These are phyloP conservation scores for Acanthochromis polyacanthus DNA, from an alignment of 2,113 vertebrate genomes.

Conservation along the genomic window DNA sequence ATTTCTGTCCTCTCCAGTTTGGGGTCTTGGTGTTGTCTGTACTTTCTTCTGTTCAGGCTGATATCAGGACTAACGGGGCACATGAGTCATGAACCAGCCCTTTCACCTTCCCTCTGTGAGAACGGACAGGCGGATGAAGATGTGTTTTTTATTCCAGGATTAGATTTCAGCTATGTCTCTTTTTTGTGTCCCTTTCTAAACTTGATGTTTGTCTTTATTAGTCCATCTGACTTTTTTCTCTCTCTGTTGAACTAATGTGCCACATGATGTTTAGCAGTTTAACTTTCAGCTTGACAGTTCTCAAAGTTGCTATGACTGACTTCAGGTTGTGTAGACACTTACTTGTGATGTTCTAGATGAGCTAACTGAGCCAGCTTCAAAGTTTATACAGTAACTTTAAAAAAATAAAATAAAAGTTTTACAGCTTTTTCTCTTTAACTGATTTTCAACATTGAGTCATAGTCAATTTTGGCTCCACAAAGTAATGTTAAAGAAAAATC, in stretches of 20 bases:
- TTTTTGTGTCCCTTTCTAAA: conserved; percentile 28
- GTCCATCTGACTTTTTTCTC: background rate
- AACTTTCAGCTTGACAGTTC: background rate
- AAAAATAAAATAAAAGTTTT: no score
- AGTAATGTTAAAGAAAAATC: no score
- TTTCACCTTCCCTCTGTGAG: conserved; percentile 68
- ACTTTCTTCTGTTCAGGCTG: conserved; percentile 15
- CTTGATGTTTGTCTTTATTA: conserved; percentile 22
- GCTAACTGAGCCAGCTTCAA: no score
- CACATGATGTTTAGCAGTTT: background rate
- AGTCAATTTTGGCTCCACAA: no score
- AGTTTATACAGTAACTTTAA: no score
- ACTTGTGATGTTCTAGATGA: no score
- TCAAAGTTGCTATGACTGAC: conserved; percentile 1
- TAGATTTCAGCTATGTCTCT: conserved; percentile 37
- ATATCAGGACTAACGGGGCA: conserved; percentile 37
- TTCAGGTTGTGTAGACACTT: background rate
- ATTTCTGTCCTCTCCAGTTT: conserved; percentile 9
- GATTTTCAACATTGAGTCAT: no score
- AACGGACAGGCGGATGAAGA: conserved; percentile 33
- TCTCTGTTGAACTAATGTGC: background rate
- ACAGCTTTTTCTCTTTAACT: no score
- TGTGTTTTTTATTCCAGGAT: conserved; percentile 47
- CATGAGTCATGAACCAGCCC: conserved; percentile 27
- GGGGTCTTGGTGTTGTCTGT: conserved; percentile 11